A percentile compares a stretch with the other conserved stretches of the same genome.
Evolutionary conservation across 2,113 vertebrate species (phyloP).

Genomic region (Heloderma charlesbogerti): DNA sequence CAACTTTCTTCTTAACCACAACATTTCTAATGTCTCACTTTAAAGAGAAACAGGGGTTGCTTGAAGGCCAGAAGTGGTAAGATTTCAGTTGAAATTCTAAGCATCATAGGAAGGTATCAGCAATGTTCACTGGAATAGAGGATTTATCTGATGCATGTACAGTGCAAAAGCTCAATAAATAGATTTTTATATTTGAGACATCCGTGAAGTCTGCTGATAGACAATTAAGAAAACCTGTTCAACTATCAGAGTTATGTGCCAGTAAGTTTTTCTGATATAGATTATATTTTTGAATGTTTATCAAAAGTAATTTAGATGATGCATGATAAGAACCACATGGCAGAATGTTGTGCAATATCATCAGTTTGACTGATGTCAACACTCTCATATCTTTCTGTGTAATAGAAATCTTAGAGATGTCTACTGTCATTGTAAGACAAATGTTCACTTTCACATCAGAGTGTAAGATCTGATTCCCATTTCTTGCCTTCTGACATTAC

Average conservation of each 20-base stretch:
- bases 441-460: constrained; percentile 4
- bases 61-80: not conserved
- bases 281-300: constrained; percentile 31
- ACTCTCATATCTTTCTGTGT: constrained; percentile 1
- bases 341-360: not conserved
- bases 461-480: not conserved
- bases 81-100: not conserved
- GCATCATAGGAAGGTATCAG: not conserved
- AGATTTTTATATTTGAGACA: not conserved
- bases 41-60: not conserved
- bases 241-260: not conserved
- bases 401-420: constrained; percentile 11
- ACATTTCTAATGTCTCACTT: not conserved
- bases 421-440: constrained; percentile 34
- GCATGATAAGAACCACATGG: constrained; percentile 21
- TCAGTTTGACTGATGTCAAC: constrained; percentile 4
- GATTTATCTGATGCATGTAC: not conserved
- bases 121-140: constrained; percentile 12
- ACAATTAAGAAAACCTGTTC: not conserved
- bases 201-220: not conserved
- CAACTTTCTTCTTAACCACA: not conserved
- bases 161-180: not conserved
- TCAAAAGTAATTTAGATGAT: not conserved
- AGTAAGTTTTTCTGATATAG: not conserved
- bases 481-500: constrained; percentile 33